These are phyloP conservation scores for Silvanus unidentatus DNA, from an alignment of 2,888 invertebrate genomes.

Conservation along the genomic window DNA sequence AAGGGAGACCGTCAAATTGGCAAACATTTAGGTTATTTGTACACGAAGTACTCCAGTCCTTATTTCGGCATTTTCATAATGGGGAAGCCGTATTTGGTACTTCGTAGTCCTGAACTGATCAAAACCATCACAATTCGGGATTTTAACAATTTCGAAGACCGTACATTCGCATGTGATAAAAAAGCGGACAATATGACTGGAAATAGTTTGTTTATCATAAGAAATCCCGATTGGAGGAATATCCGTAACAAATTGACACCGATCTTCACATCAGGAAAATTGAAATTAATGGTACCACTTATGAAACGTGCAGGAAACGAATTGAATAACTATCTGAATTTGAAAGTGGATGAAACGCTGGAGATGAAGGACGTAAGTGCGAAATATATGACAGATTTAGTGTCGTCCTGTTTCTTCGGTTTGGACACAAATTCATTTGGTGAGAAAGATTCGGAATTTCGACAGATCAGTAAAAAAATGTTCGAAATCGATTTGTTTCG, in stretches of 20 bases:
- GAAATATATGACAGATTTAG: slow-evolving; percentile 47
- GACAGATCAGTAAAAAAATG: slow-evolving; percentile 38
- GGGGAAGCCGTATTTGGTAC: slow-evolving; percentile 46
- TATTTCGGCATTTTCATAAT: slow-evolving; percentile 48
- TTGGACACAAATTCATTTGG: slow-evolving; percentile 42
- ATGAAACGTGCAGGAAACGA: slow-evolving; percentile 43
- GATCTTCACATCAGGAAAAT: slow-evolving; percentile 51
- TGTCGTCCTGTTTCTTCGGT: slow-evolving; percentile 48
- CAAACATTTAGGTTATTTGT: slow-evolving; percentile 37
- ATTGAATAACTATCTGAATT: slow-evolving; percentile 33
- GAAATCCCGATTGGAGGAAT: slow-evolving; percentile 50
- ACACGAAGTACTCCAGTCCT: slow-evolving; percentile 33
- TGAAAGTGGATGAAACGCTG: slow-evolving; percentile 20
- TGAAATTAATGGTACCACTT: slow-evolving; percentile 49
- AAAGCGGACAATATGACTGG: slow-evolving; percentile 45
- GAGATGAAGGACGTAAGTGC: slow-evolving; percentile 38
- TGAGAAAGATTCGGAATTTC: slow-evolving; percentile 39
- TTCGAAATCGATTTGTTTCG: slow-evolving; percentile 34
- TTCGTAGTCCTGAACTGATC: slow-evolving; percentile 46
- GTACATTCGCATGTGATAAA: slow-evolving; percentile 46
- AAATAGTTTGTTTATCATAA: slow-evolving; percentile 45
- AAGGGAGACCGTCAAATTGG: slow-evolving; percentile 37
- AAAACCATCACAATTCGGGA: slow-evolving; percentile 47
- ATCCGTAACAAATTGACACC: slow-evolving; percentile 50
- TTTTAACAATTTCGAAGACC: slow-evolving; percentile 48